Percentiles rank a stretch among this genome's conserved stretches.
phyloP scores from a whole-genome alignment of 1,140 invertebrate species.

The Brachionus calyciflorus region DNA sequence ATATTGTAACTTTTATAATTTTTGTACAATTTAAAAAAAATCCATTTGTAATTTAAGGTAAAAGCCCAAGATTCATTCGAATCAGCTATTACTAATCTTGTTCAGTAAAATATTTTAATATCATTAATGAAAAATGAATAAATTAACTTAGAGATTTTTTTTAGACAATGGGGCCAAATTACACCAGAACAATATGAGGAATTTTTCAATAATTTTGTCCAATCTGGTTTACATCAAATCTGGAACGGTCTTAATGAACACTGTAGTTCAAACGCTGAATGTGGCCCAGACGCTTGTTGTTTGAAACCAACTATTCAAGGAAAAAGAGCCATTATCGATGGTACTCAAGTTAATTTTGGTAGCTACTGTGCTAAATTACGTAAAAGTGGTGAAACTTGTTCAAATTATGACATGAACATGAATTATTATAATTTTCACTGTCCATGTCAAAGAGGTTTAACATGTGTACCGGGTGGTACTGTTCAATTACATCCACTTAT shows the following conservation, averaged over 20 bases:
- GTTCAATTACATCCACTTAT: conserved; percentile 29
- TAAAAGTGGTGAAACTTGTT: conserved; percentile 30
- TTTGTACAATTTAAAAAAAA: too few relatives aligned
- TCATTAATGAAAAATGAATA: too few relatives aligned
- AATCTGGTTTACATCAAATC: conserved; percentile 34
- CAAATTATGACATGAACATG: not conserved
- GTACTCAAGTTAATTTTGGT: conserved; percentile 13
- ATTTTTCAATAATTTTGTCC: conserved; percentile 13
- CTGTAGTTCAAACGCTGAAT: conserved; percentile 33
- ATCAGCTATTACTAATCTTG: not conserved
- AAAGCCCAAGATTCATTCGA: conserved; percentile 27
- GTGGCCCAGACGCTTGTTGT: conserved; percentile 46
- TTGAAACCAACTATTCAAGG: conserved; percentile 25
- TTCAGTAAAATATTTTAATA: not conserved
- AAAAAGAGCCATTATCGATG: conserved; percentile 38
- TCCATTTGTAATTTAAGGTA: not conserved
- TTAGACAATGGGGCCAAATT: conserved; percentile 40
- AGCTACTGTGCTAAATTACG: conserved; percentile 33
- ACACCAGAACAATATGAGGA: conserved; percentile 27
- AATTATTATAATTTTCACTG: conserved; percentile 29
- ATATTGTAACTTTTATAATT: too few relatives aligned
- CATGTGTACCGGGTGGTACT: conserved; percentile 6
- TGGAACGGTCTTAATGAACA: conserved; percentile 11
- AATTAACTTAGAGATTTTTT: too few relatives aligned
- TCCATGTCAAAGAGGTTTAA: conserved; percentile 28